These are phyloP conservation scores for Sinonovacula constricta DNA, from an alignment of 1,140 invertebrate species.

Conservation along the genomic window DNA sequence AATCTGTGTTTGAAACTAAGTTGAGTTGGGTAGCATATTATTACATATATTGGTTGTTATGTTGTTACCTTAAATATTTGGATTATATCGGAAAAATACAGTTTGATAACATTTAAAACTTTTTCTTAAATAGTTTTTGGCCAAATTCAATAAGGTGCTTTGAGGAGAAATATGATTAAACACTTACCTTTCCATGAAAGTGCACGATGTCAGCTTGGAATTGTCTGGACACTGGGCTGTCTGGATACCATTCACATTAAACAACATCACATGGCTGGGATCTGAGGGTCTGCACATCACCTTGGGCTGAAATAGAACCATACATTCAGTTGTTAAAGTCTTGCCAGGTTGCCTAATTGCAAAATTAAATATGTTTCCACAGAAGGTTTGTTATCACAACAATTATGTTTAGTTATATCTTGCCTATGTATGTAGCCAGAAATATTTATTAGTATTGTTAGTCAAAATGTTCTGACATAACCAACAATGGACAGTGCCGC, in stretches of 20 bases:
- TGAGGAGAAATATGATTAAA: not conserved
- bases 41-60: no score
- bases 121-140: not conserved
- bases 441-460: no score
- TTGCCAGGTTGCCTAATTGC: no score
- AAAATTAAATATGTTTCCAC: no score
- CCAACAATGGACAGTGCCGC: no score
- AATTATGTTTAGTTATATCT: no score
- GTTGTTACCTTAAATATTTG: not conserved
- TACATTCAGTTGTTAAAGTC: no score
- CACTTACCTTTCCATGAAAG: slow-evolving; percentile 61
- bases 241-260: slow-evolving; percentile 50
- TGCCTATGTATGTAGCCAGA: no score
- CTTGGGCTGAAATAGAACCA: slow-evolving; percentile 60
- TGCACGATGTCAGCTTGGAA: slow-evolving; percentile 58
- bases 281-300: slow-evolving; percentile 57
- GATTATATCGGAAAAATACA: not conserved
- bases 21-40: no score
- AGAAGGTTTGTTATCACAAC: no score
- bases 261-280: slow-evolving; percentile 60
- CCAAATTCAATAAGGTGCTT: not conserved
- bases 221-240: slow-evolving; percentile 55
- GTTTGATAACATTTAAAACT: slow-evolving; percentile 6
- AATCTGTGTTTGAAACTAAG: no score
- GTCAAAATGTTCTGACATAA: no score